Conservation (phyloP, 1,140 invertebrate genomes). For the Drosophila melanogaster region Release_6_plus_ISO1_MT NT_033777.3:15650501-15651000, state of each 20-base stretch:
- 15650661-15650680: slow-evolving; percentile 5
- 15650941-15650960: slow-evolving; percentile 38
- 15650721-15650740: slow-evolving; percentile 83
- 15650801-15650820: neutral
- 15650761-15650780: neutral
- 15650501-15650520: no score
- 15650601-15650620: neutral
- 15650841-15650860: slow-evolving; percentile 81
- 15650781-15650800: neutral
- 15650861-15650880: slow-evolving; percentile 44
- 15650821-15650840: slow-evolving; percentile 46
- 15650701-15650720: slow-evolving; percentile 79
- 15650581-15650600: neutral
- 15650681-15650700: slow-evolving; percentile 42
- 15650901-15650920: slow-evolving; percentile 82
- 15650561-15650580: no score
- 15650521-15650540: no score
- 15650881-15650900: slow-evolving; percentile 53
- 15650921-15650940: slow-evolving; percentile 77
- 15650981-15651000: slow-evolving; percentile 54
- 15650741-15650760: slow-evolving; percentile 60
- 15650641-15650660: slow-evolving; percentile 56
- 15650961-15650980: slow-evolving; percentile 6
- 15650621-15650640: slow-evolving; percentile 47
- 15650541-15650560: no score